Percentiles rank a stretch among this genome's conserved stretches.
These are phyloP conservation scores for Vannuccia rotundouncinata DNA, from an alignment of 2,888 invertebrate species.

Conservation along the genomic window DNA sequence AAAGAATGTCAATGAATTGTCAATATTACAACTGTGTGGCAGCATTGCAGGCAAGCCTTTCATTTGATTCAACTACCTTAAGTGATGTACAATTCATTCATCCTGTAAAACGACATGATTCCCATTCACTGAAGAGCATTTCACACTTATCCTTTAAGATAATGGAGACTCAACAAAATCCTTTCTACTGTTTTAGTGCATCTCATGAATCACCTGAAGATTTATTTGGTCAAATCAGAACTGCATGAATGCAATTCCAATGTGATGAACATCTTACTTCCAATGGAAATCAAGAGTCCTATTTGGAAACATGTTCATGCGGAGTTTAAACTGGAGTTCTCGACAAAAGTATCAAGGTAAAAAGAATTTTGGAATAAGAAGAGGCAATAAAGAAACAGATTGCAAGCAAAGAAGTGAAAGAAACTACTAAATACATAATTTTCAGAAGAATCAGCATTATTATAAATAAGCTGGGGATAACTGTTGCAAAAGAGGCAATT, in stretches of 20 bases:
- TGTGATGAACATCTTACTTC: slow-evolving; percentile 25
- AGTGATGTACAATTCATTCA: too few relatives aligned
- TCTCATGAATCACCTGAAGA: slow-evolving; percentile 22
- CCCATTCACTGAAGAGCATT: slow-evolving; percentile 11
- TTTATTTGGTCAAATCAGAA: slow-evolving; percentile 29
- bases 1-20: too few relatives aligned
- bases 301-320: slow-evolving; percentile 28
- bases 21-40: too few relatives aligned
- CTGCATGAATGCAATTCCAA: slow-evolving; percentile 7
- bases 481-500: too few relatives aligned
- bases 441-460: slow-evolving; percentile 17
- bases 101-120: slow-evolving; percentile 21
- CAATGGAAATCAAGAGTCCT: slow-evolving; percentile 26
- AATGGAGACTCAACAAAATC: slow-evolving; percentile 27
- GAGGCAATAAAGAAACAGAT: slow-evolving; percentile 15
- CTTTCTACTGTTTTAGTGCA: slow-evolving; percentile 18
- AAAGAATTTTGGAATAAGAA: slow-evolving; percentile 18
- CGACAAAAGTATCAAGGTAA: slow-evolving; percentile 17
- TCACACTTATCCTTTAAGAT: slow-evolving; percentile 15
- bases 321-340: slow-evolving; percentile 22
- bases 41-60: too few relatives aligned
- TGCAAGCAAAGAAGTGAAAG: slow-evolving; percentile 19
- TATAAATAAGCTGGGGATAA: too few relatives aligned
- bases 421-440: not conserved
- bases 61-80: too few relatives aligned